These are phyloP conservation scores for Macropis europaea DNA, from an alignment of 2,888 invertebrate species.

Conservation along the genomic window DNA sequence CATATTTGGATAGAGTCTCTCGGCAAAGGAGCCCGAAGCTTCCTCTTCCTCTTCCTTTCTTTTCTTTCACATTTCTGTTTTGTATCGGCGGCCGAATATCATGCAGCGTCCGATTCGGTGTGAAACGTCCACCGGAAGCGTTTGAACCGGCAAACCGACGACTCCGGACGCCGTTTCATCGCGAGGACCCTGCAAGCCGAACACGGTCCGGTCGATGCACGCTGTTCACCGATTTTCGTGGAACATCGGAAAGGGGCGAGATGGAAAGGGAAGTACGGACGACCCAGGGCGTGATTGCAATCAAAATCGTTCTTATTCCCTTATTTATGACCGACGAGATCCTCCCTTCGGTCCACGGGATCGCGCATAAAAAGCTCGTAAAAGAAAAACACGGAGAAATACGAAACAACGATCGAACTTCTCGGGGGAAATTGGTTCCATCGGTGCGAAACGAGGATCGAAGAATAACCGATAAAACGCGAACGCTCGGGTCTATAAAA, in stretches of 20 bases:
- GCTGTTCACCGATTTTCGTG: too few relatives aligned
- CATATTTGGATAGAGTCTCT: slow-evolving; percentile 31
- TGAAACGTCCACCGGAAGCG: slow-evolving; percentile 1
- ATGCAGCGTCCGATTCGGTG: neutral
- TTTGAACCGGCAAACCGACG: too few relatives aligned
- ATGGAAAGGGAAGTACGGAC: neutral
- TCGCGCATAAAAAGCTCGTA: slow-evolving; percentile 30
- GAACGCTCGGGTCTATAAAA: neutral
- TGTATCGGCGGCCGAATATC: slow-evolving; percentile 2
- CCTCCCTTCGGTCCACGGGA: neutral
- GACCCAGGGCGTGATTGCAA: slow-evolving; percentile 18
- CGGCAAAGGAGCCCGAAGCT: neutral
- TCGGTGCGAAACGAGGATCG: neutral
- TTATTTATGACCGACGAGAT: slow-evolving; percentile 30
- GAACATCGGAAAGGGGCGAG: too few relatives aligned
- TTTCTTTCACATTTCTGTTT: neutral
- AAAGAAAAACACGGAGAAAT: slow-evolving; percentile 24
- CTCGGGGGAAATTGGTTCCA: neutral
- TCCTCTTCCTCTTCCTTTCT: neutral
- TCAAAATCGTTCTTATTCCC: slow-evolving; percentile 26
- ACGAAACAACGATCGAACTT: slow-evolving; percentile 4
- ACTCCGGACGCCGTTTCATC: too few relatives aligned
- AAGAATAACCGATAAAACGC: neutral
- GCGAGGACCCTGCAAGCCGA: too few relatives aligned
- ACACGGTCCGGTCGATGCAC: too few relatives aligned